Conservation (phyloP, 2,888 invertebrate genomes). For the Blastobasis lacticolella region DNA sequence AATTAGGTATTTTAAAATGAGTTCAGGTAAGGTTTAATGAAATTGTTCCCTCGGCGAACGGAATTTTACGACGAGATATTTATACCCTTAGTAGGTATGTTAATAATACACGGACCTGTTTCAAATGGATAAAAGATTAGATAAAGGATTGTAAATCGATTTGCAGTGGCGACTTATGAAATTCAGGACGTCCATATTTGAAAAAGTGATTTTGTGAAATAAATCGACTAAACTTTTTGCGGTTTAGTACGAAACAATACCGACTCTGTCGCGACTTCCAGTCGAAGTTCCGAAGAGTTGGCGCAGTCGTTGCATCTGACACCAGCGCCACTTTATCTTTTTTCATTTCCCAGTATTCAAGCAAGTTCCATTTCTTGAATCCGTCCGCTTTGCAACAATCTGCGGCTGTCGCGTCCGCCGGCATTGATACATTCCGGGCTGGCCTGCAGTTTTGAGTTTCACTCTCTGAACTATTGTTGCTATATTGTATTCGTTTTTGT, state of each 20-base stretch:
- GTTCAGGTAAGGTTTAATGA: too few species aligned
- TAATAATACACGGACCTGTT: too few species aligned
- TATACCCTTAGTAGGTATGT: too few species aligned
- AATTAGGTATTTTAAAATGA: constrained; percentile 37
- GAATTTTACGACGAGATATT: too few species aligned
- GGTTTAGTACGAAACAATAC: constrained; percentile 4
- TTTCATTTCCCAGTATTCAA: constrained; percentile 52
- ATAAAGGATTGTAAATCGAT: too few species aligned
- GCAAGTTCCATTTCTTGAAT: constrained; percentile 48
- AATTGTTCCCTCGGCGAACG: too few species aligned
- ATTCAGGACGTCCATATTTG: too few species aligned
- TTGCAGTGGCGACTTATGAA: too few species aligned
- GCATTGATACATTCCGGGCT: constrained; percentile 47
- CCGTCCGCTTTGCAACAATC: constrained; percentile 27
- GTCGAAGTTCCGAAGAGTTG: constrained; percentile 47
- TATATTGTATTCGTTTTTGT: constrained; percentile 27
- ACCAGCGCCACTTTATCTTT: constrained; percentile 50
- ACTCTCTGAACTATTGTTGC: constrained; percentile 39
- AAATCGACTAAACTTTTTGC: too few species aligned
- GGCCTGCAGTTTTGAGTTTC: constrained; percentile 28
- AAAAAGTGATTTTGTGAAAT: too few species aligned
- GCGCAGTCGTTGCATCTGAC: constrained; percentile 64
- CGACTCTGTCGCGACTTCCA: not conserved
- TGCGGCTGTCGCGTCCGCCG: constrained; percentile 31
- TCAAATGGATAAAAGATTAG: too few species aligned